A percentile compares a stretch with the other conserved stretches of the same genome.
These are phyloP conservation scores for Odocoileus hemionus DNA, from an alignment of 2,113 vertebrate genomes.

Conservation along the genomic window DNA sequence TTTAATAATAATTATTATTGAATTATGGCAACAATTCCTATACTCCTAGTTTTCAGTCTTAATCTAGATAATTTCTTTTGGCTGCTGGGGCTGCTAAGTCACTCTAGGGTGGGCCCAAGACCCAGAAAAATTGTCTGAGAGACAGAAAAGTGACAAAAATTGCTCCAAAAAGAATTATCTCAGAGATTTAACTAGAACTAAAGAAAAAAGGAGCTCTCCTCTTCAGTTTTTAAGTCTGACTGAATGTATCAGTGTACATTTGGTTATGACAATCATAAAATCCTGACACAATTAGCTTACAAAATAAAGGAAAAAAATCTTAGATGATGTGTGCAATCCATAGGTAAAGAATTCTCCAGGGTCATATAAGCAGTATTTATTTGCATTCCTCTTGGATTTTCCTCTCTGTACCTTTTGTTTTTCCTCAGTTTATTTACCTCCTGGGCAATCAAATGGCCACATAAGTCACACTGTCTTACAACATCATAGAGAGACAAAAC, in stretches of 20 bases:
- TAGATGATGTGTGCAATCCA: neutral
- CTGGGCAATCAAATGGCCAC: neutral
- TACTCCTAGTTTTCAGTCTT: neutral
- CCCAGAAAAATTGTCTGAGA: neutral
- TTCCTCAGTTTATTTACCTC: neutral
- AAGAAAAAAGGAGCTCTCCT: neutral
- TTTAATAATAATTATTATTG: neutral
- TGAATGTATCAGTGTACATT: neutral
- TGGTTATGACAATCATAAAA: neutral
- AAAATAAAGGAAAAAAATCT: neutral
- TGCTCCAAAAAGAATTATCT: neutral
- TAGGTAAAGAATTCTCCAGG: neutral
- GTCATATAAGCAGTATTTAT: neutral
- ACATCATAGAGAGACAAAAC: neutral
- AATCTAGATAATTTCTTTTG: neutral
- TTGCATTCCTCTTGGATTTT: neutral
- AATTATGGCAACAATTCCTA: neutral
- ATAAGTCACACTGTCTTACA: neutral
- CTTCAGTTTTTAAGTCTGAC: neutral
- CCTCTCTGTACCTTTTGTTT: neutral
- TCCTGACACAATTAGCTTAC: neutral
- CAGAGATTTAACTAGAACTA: neutral
- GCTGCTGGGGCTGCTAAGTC: neutral
- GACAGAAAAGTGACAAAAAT: neutral
- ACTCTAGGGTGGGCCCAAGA: neutral